Evolutionary conservation across 2,888 invertebrate genomes (phyloP), one percentile per base, ranked within the genome.

Genomic region (Standfussiana lucernea): DNA sequence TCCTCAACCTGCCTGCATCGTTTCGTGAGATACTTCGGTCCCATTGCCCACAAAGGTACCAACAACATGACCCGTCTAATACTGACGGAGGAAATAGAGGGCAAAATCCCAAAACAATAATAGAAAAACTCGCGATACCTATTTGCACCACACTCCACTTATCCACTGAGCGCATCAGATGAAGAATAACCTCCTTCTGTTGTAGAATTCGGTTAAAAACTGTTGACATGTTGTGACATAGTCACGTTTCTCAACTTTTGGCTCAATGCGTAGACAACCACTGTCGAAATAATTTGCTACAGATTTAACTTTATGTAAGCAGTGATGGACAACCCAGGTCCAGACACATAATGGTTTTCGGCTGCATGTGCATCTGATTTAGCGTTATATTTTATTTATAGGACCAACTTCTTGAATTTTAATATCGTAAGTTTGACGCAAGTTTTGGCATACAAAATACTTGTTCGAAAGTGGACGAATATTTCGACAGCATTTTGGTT

Each of bases 391-490:
- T 32, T 4, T 10, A 18, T 8, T 47, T n/a, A 21, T 24, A 68
- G 35, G 21, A 32, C 7, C 4, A 32, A 64, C 11, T 59, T 47
- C 4, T 40, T 24, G 37, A 62, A 42, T 62, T 50, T 37, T 24
- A 24, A 10, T 37, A 4, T 53, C 15, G 45, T 42, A 40, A 7
- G 4, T 62, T 67, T 62, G 15, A 28, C 37, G 32, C 35, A 70
- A 75, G 32, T 80, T 66, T 72, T 61, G 21, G 42, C 42, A 65
- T 72, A 56, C 53, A 61, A 70, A 35, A 66, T 79, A 76, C 85
- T 69, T 35, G 59, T 78, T 81, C 21, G 47, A 86, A 81, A 72
- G 75, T 74, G 32, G 28, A 68, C 40, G 35, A 79, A 74, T 62
- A 81, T 28, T 21, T 75, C 6, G 50, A 28, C 56, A 74, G 45